phyloP scores from a whole-genome alignment of 2,888 invertebrate species.

The Deladenus siricidicola region DNA sequence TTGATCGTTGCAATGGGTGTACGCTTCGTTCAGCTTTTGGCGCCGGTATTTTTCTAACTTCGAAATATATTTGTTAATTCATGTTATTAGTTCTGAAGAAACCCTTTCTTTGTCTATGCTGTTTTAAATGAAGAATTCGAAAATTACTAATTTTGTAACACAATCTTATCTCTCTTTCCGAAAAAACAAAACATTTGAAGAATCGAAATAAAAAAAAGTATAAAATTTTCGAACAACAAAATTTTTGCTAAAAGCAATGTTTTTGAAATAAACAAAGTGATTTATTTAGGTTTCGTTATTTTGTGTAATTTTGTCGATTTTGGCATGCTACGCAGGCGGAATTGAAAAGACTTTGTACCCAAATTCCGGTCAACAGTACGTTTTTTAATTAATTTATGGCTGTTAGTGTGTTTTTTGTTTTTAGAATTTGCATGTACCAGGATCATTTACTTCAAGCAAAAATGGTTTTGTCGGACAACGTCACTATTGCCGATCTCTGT shows the following conservation, averaged over 20 bases:
- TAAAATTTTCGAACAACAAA: not conserved
- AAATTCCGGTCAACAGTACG: constrained; percentile 67
- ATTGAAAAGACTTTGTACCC: constrained; percentile 71
- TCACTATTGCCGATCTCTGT: constrained; percentile 56
- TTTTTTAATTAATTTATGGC: constrained; percentile 1
- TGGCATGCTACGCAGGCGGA: constrained; percentile 89
- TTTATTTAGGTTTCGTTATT: constrained; percentile 65
- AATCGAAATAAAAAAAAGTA: not conserved
- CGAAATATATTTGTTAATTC: not conserved
- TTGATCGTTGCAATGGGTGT: constrained; percentile 80
- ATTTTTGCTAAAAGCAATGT: not conserved
- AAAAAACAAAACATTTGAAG: too few relatives aligned
- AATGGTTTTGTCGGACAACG: constrained; percentile 28
- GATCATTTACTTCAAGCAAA: constrained; percentile 65
- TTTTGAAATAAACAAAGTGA: not conserved
- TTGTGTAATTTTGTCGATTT: constrained; percentile 88
- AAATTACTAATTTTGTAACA: too few relatives aligned
- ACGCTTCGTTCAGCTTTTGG: constrained; percentile 96
- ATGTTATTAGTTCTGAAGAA: not conserved
- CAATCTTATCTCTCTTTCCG: too few relatives aligned
- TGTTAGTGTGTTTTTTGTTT: constrained; percentile 46
- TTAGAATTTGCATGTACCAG: constrained; percentile 85
- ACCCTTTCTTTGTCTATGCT: not conserved
- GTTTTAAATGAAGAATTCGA: not conserved
- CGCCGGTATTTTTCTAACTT: constrained; percentile 59